Evolutionary conservation across 2,797 vertebrate species (phyloP).

Genomic region (Falco cherrug): DNA sequence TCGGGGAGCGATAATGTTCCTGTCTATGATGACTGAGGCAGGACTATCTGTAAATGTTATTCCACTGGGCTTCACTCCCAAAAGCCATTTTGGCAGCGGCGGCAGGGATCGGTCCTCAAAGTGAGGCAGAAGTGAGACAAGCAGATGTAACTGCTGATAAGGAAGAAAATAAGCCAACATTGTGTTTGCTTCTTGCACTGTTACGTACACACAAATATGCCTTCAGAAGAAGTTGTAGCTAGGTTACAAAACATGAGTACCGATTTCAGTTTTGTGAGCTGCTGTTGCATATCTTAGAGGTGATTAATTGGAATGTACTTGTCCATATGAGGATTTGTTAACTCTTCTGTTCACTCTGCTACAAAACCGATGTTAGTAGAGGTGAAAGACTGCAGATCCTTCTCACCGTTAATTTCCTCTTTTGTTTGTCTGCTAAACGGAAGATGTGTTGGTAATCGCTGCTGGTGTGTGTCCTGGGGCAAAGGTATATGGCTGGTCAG

Average conservation of each 20-base stretch:
- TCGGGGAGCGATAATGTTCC: not conserved
- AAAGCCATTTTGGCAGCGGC: not conserved
- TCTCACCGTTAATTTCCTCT: not conserved
- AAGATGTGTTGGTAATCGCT: not conserved
- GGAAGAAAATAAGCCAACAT: not conserved
- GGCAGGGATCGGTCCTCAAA: not conserved
- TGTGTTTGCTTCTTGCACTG: not conserved
- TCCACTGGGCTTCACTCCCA: not conserved
- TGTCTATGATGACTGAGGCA: not conserved
- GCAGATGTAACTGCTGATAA: not conserved
- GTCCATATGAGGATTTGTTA: constrained; percentile 12
- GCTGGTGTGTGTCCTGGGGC: not conserved
- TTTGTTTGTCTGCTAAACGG: not conserved
- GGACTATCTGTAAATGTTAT: not conserved
- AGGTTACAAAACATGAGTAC: constrained; percentile 36
- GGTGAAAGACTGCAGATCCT: not conserved
- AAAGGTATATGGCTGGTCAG: not conserved
- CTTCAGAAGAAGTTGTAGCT: constrained; percentile 30
- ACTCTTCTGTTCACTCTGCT: not conserved
- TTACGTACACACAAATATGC: not conserved
- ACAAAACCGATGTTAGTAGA: not conserved
- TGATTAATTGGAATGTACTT: constrained; percentile 36
- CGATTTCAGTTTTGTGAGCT: constrained; percentile 55
- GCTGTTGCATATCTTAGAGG: not conserved
- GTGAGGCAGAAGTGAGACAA: not conserved